phyloP scores from a whole-genome alignment of 2,797 vertebrate genomes.

The Anguilla pacifica region DNA sequence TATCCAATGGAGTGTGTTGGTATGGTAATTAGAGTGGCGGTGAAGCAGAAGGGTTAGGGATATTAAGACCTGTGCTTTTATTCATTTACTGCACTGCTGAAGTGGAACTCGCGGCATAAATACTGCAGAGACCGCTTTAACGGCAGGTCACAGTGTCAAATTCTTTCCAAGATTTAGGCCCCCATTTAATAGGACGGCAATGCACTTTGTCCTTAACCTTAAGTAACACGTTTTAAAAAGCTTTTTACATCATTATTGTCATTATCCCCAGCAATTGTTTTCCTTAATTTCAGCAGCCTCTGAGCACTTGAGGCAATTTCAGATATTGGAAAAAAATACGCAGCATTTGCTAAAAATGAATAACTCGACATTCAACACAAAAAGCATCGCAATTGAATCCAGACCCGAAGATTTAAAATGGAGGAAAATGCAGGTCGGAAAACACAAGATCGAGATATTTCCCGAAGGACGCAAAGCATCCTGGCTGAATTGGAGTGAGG shows the following conservation, averaged over 20 bases:
- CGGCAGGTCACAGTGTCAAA: not conserved
- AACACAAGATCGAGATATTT: not conserved
- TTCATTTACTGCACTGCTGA: conserved; percentile 49
- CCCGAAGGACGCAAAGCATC: not conserved
- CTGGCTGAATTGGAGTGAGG: not conserved
- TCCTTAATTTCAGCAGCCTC: not conserved
- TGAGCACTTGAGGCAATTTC: not conserved
- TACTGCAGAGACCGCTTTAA: conserved; percentile 10
- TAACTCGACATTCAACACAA: not conserved
- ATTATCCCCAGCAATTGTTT: not conserved
- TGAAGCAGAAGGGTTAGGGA: conserved; percentile 38
- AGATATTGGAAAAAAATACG: not conserved
- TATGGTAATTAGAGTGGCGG: conserved; percentile 49
- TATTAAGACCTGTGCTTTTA: conserved; percentile 43
- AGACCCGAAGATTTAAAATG: not conserved
- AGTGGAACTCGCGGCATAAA: conserved; percentile 39
- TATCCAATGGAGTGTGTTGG: conserved; percentile 54
- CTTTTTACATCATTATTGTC: not conserved
- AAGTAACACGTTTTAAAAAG: not conserved
- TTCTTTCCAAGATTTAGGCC: conserved; percentile 5
- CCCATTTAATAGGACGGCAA: not conserved
- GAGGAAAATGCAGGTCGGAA: not conserved
- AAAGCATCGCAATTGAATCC: not conserved
- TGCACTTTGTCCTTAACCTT: not conserved
- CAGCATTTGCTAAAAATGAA: not conserved